Conservation (phyloP, 2,113 vertebrate genomes). For the Gymnorhina tibicen region DNA sequence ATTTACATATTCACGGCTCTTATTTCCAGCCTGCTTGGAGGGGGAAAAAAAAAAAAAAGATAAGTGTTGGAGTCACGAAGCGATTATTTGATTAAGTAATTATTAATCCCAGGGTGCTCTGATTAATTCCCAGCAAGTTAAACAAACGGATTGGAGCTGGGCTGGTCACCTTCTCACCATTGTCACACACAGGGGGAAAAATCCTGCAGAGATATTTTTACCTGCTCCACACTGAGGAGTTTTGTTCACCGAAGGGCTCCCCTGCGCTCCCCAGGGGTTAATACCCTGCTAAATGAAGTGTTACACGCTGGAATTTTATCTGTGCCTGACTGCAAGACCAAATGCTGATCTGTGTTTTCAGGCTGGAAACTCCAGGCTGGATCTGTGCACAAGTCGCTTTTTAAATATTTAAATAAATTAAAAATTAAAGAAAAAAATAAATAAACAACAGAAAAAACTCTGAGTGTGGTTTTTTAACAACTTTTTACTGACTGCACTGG, state of each 20-base stretch:
- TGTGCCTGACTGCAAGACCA: slow-evolving; percentile 68
- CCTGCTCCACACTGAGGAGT: slow-evolving; percentile 51
- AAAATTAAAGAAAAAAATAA: not conserved
- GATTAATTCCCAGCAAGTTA: slow-evolving; percentile 77
- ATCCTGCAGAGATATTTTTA: slow-evolving; percentile 37
- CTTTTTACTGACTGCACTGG: not conserved
- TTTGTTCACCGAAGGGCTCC: slow-evolving; percentile 66
- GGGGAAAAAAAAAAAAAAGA: slow-evolving; percentile 24
- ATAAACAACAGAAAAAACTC: not conserved
- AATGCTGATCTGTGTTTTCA: slow-evolving; percentile 58
- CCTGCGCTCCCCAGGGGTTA: slow-evolving; percentile 64
- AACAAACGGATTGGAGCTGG: slow-evolving; percentile 60
- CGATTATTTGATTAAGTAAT: slow-evolving; percentile 86
- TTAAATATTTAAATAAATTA: not conserved
- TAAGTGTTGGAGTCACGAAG: slow-evolving; percentile 73
- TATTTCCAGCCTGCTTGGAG: slow-evolving; percentile 72
- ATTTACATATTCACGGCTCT: slow-evolving; percentile 86
- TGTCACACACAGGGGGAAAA: not conserved
- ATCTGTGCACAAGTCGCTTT: not conserved
- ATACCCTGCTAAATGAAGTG: slow-evolving; percentile 76
- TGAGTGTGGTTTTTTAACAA: not conserved
- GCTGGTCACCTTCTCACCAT: slow-evolving; percentile 52
- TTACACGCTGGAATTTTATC: slow-evolving; percentile 70
- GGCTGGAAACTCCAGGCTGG: slow-evolving; percentile 11
- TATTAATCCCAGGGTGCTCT: slow-evolving; percentile 78